Base-by-base conservation (phyloP, 1,140 invertebrate genomes). In the Plectus sambesii region DNA sequence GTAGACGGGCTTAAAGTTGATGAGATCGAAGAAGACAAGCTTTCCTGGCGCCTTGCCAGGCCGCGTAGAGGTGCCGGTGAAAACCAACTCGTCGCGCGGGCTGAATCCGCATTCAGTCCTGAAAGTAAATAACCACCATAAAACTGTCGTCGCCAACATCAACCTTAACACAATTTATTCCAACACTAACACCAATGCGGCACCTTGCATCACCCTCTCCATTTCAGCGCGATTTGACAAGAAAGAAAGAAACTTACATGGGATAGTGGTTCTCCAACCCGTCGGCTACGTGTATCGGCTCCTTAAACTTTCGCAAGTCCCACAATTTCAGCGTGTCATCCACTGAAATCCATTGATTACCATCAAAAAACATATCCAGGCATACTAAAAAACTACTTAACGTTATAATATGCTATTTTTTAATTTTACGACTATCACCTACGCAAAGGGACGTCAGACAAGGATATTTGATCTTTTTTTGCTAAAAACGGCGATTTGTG, bases 251-350 rank as follows among this genome's bases (percentile, higher is more conserved):
- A 58, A 63, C 71, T 70, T 70, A 78, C 77, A 67, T 85, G 77
- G 66, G 57, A 63, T 87, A 96, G 56, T 83, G 77, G 19, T 86
- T 88, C 57, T 80, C 87, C 0, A 97, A 73, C 62, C 80, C 73
- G 0, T 71, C 70, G 8, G 79, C 81, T 2, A 76, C 74, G 49
- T 82, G 76, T 0, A 96, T 38, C 0, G 85, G 80, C 47, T 80
- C 74, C 68, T 86, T 92, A 27, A 88, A 84, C 17, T 80, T 77
- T 49, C 87, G 75, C 0, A 93, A 66, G 67, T 96, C 89, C 88
- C 89, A 98, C 2, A 98, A 63, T 72, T 97, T 98, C 42, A 98
- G 68, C 0, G 87, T 90, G 52, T 89, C 86, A 69, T 98, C 93
- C 58, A 71, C 71, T 74, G 46, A 8, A 62, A 58, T 22, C n/a